Percentiles rank a stretch among this genome's conserved stretches.
Evolutionary conservation across 2,113 vertebrate species (phyloP).

Genomic region (Aspiorhynchus laticeps): DNA sequence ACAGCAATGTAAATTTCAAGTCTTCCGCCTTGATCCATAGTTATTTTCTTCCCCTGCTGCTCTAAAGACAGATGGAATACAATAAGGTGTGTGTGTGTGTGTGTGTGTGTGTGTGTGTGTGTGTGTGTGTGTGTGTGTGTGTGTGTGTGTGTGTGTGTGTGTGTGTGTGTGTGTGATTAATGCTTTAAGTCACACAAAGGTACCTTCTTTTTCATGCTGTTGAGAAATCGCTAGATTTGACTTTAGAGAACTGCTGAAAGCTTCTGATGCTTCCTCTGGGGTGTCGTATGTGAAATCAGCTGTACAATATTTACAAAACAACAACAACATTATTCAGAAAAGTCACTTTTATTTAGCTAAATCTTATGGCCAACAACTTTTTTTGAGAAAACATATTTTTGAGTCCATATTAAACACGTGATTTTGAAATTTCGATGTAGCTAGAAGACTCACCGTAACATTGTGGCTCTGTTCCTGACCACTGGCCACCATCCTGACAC

Average conservation of each 20-base stretch:
- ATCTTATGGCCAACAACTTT: neutral
- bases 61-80: conserved; percentile 52
- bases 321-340: neutral
- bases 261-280: conserved; percentile 66
- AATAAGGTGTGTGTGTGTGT: neutral
- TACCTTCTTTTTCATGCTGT: conserved; percentile 53
- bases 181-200: conserved; percentile 1
- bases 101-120: neutral
- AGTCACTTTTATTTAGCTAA: neutral
- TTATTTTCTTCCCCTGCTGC: conserved; percentile 61
- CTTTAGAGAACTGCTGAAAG: conserved; percentile 67
- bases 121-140: neutral
- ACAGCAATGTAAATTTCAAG: conserved; percentile 78
- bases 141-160: neutral
- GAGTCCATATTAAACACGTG: too few relatives aligned
- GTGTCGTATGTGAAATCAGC: conserved; percentile 74
- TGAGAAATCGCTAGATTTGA: conserved; percentile 57
- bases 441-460: conserved; percentile 74
- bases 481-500: conserved; percentile 69
- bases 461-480: conserved; percentile 72
- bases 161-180: neutral
- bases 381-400: neutral
- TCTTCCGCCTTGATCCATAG: conserved; percentile 61
- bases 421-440: neutral
- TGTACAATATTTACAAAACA: conserved; percentile 54